Evolutionary conservation across 2,797 vertebrate genomes (phyloP).

Genomic region (Alexandromys oeconomus): DNA sequence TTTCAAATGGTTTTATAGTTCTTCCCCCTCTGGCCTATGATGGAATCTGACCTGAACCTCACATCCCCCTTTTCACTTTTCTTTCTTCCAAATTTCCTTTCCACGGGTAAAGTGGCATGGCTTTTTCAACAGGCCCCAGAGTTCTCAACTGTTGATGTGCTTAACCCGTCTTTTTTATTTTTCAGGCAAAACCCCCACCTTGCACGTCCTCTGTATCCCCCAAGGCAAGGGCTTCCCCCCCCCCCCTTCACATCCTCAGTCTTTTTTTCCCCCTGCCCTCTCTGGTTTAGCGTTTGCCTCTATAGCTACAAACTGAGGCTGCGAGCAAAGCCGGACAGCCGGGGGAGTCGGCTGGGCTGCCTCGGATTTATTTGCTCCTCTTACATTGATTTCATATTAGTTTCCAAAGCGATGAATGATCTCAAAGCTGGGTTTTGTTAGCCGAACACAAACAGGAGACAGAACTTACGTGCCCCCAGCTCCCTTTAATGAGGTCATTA

Average conservation of each 20-base stretch:
- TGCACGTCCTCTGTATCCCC: not conserved
- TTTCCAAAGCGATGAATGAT: constrained; percentile 87
- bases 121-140: constrained; percentile 27
- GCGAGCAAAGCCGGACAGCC: constrained; percentile 59
- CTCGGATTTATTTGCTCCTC: constrained; percentile 83
- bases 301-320: constrained; percentile 63
- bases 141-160: constrained; percentile 8
- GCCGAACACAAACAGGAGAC: constrained; percentile 83
- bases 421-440: constrained; percentile 85
- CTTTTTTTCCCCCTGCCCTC: not conserved
- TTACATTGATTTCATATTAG: constrained; percentile 87
- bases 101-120: not conserved
- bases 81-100: constrained; percentile 13
- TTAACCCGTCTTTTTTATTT: not conserved
- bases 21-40: not conserved
- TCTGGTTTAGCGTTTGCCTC: constrained; percentile 63
- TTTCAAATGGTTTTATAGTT: constrained; percentile 22
- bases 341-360: not conserved
- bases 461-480: constrained; percentile 87
- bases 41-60: constrained; percentile 36
- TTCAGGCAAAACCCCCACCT: not conserved
- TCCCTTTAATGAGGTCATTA: constrained; percentile 92
- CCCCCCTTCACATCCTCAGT: not conserved
- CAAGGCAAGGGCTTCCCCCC: not conserved
- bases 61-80: constrained; percentile 35